Conservation (phyloP, 2,113 vertebrate species). For the Chaenocephalus aceratus region DNA sequence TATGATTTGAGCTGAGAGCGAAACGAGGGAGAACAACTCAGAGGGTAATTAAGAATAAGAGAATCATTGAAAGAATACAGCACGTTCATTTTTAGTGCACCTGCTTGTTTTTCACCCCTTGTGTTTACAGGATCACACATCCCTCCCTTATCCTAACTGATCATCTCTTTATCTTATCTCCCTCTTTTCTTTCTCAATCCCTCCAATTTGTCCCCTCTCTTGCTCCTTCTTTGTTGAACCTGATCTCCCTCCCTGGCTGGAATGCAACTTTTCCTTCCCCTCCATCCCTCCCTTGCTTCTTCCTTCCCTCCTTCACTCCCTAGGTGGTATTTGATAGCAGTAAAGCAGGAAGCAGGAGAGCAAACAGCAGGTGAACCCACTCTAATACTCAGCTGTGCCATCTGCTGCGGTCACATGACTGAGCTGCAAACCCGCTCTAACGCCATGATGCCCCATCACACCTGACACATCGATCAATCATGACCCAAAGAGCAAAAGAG, state of each 20-base stretch:
- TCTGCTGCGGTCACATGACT: constrained; percentile 90
- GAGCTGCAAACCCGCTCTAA: constrained; percentile 89
- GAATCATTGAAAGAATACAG: constrained; percentile 13
- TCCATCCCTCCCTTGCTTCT: constrained; percentile 29
- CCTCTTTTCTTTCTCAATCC: constrained; percentile 33
- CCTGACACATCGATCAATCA: constrained; percentile 98
- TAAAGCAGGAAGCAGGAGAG: constrained; percentile 83
- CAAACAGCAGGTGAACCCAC: constrained; percentile 90
- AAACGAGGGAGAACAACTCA: constrained; percentile 12
- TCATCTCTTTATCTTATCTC: constrained; percentile 32
- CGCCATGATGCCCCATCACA: constrained; percentile 91
- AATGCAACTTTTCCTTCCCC: constrained; percentile 43
- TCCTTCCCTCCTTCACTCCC: constrained; percentile 68
- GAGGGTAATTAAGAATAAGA: constrained; percentile 48
- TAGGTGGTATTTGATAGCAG: constrained; percentile 84
- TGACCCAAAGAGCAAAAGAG: constrained; percentile 57
- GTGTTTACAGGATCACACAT: constrained; percentile 38
- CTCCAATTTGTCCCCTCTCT: constrained; percentile 26
- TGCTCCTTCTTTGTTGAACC: constrained; percentile 13
- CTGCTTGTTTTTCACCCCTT: constrained; percentile 13
- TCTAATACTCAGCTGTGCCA: constrained; percentile 88
- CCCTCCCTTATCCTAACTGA: constrained; percentile 11
- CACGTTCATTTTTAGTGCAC: constrained; percentile 9
- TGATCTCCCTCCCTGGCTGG: constrained; percentile 13
- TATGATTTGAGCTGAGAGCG: constrained; percentile 62